Conservation (phyloP, 2,113 vertebrate species). For the Tachycineta bicolor region DNA sequence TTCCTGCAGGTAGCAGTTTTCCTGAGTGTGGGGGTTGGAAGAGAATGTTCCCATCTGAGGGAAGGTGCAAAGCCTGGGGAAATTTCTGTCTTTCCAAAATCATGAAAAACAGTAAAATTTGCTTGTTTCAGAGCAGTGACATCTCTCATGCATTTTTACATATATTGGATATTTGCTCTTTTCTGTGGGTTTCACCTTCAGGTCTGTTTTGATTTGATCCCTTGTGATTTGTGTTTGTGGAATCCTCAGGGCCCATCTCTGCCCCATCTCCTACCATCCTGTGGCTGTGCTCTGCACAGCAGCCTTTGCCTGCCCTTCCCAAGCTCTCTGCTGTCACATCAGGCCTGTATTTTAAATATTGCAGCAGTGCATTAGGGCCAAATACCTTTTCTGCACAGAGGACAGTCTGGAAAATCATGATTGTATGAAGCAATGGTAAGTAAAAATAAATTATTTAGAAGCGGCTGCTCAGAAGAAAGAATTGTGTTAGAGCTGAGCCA, state of each 20-base stretch:
- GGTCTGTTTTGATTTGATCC: neutral
- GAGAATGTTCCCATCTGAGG: accelerated
- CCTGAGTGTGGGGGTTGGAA: neutral
- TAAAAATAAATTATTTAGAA: neutral
- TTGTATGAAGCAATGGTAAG: neutral
- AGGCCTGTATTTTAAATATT: neutral
- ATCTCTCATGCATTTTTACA: neutral
- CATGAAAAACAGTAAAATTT: neutral
- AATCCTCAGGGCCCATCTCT: neutral
- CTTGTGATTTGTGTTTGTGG: neutral
- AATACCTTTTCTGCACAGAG: neutral
- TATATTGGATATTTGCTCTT: neutral
- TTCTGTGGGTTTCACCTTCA: neutral
- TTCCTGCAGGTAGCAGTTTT: neutral
- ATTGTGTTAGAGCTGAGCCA: neutral
- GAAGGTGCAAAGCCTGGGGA: neutral
- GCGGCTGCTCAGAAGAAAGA: neutral
- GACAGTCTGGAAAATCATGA: neutral
- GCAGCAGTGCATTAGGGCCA: neutral
- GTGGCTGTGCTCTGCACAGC: neutral
- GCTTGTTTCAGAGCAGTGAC: neutral
- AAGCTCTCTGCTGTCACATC: neutral
- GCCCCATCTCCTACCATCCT: neutral
- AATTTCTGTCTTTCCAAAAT: neutral
- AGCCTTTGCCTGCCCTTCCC: neutral